A percentile compares a stretch with the other conserved stretches of the same genome.
phyloP scores from a whole-genome alignment of 2,797 vertebrate species.

The Holocentrus rufus region DNA sequence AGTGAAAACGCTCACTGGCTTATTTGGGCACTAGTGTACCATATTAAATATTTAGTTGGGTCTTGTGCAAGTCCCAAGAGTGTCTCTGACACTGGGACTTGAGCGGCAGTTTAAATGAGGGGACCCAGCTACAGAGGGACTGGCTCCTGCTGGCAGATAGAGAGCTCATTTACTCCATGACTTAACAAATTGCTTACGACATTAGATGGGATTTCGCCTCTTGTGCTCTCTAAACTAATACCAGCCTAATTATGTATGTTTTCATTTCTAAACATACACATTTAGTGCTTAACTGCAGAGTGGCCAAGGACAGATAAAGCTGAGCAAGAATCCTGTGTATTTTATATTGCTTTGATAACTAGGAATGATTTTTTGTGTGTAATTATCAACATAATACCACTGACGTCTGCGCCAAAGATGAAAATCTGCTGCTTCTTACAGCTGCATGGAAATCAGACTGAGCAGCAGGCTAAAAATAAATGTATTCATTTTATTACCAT shows the following conservation, averaged over 20 bases:
- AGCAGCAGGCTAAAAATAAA: neutral
- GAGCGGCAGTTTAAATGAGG: conserved; percentile 52
- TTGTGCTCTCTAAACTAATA: conserved; percentile 28
- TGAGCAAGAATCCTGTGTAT: neutral
- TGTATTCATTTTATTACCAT: neutral
- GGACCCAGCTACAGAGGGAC: conserved; percentile 36
- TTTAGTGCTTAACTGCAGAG: conserved; percentile 8
- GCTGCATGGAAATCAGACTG: neutral
- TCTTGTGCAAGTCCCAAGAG: conserved; percentile 3
- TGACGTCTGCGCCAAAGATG: neutral
- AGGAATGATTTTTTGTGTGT: neutral
- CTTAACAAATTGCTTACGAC: conserved; percentile 61
- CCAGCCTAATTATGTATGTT: conserved; percentile 47
- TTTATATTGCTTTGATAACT: conserved; percentile 1
- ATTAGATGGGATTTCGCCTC: conserved; percentile 32
- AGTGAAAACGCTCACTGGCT: conserved; percentile 31
- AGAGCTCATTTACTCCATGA: conserved; percentile 60
- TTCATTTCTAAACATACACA: conserved; percentile 33
- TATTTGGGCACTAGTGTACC: conserved; percentile 22
- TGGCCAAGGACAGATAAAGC: neutral
- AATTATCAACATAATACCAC: neutral
- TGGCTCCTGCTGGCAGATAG: conserved; percentile 33
- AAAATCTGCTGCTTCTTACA: neutral
- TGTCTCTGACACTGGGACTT: conserved; percentile 25
- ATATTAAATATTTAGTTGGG: conserved; percentile 42